phyloP scores from a whole-genome alignment of 2,888 invertebrate genomes.

The Acleris sparsana region DNA sequence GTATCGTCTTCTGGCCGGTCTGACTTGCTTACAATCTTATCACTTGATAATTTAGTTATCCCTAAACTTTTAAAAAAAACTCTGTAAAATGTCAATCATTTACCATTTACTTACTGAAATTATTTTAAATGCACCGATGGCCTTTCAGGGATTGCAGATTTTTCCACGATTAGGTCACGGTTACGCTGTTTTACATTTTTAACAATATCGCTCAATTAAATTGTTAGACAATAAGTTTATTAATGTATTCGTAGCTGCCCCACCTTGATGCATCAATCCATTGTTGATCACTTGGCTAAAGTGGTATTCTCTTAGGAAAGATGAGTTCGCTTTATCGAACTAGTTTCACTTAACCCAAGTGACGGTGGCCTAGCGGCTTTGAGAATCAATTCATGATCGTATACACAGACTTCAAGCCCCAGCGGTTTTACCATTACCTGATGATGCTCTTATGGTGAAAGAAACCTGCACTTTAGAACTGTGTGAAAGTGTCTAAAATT shows the following conservation, averaged over 20 bases:
- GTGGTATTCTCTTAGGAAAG: neutral
- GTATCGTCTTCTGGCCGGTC: slow-evolving; percentile 4
- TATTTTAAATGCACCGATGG: neutral
- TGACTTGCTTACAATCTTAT: neutral
- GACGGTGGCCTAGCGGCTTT: no score
- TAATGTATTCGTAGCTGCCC: slow-evolving; percentile 10
- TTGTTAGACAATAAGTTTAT: slow-evolving; percentile 5
- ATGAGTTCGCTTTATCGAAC: no score
- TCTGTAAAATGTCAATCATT: neutral
- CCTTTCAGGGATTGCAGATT: slow-evolving; percentile 5
- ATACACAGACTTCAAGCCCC: no score
- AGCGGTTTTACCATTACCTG: no score
- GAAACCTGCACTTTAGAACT: no score
- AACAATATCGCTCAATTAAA: slow-evolving; percentile 14
- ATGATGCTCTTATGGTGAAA: no score
- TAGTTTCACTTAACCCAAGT: no score
- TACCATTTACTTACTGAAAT: neutral
- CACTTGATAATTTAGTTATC: neutral
- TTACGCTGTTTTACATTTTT: neutral
- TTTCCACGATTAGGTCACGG: slow-evolving; percentile 16
- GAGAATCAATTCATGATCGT: no score
- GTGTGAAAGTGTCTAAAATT: no score
- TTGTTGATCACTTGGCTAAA: slow-evolving; percentile 9
- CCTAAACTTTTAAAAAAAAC: no score
- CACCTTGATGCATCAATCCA: slow-evolving; percentile 11